These are phyloP conservation scores for Campylomormyrus numenius DNA, from an alignment of 2,113 vertebrate genomes.

Conservation along the genomic window DNA sequence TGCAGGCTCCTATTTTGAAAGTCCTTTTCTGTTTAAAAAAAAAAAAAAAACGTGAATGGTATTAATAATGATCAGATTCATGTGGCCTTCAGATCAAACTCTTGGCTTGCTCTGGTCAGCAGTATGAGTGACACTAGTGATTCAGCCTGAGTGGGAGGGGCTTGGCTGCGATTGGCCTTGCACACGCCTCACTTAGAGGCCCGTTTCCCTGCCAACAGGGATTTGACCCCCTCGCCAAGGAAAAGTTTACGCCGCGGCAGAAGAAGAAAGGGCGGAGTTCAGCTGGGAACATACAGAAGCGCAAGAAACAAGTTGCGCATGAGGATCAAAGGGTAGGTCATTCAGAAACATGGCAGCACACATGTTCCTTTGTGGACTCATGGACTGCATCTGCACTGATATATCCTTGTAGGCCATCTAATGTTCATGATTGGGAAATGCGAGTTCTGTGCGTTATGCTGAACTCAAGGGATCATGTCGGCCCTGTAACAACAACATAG, in stretches of 20 bases:
- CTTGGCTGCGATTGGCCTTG: background rate
- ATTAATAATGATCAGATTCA: background rate
- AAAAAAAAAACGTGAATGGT: background rate
- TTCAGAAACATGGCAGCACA: too few relatives aligned
- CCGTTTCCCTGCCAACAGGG: slow-evolving; percentile 54
- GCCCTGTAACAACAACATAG: background rate
- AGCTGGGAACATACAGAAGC: slow-evolving; percentile 61
- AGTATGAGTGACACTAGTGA: background rate
- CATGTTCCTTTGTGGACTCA: background rate
- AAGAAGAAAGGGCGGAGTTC: slow-evolving; percentile 75
- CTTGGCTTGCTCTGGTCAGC: background rate
- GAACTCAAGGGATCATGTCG: background rate
- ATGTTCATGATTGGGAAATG: background rate
- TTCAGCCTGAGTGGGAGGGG: background rate
- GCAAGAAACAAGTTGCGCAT: slow-evolving; percentile 72
- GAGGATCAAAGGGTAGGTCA: slow-evolving; percentile 66
- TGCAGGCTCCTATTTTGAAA: background rate
- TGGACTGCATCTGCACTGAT: background rate
- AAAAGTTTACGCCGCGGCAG: slow-evolving; percentile 64
- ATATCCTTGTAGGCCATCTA: background rate
- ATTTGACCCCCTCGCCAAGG: slow-evolving; percentile 68
- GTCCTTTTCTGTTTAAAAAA: background rate
- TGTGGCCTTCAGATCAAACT: background rate
- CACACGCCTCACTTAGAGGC: background rate
- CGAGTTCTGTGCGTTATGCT: background rate